Conservation (phyloP, 2,888 invertebrate genomes). For the Tanytarsus gracilentus region DNA sequence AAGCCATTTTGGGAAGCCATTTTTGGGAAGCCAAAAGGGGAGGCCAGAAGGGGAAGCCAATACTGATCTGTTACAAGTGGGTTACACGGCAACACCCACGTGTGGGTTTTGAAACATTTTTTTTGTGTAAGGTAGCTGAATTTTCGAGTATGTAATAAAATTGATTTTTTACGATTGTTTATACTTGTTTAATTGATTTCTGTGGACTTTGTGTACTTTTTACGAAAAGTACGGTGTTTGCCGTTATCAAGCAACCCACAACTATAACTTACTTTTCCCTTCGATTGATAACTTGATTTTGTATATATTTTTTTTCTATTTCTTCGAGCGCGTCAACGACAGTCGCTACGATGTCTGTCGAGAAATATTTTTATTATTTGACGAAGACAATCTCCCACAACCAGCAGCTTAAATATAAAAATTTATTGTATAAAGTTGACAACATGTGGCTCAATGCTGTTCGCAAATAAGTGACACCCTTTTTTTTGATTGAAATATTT, state of each 20-base stretch:
- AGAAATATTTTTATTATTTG: no score
- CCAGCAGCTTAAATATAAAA: constrained; percentile 13
- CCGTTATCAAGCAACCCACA: no score
- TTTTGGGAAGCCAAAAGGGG: no score
- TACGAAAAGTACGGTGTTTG: no score
- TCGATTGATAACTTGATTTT: no score
- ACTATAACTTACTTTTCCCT: no score
- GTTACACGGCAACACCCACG: no score
- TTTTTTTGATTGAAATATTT: constrained; percentile 2
- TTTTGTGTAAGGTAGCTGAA: constrained; percentile 24
- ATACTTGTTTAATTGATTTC: constrained; percentile 23
- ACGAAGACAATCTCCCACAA: constrained; percentile 23
- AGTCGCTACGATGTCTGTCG: no score
- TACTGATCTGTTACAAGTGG: no score
- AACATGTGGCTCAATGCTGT: constrained; percentile 16
- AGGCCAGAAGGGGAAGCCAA: no score
- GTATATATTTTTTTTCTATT: neutral
- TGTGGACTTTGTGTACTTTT: constrained; percentile 25
- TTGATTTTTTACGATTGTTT: constrained; percentile 23
- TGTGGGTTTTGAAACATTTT: no score
- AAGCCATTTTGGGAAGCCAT: no score
- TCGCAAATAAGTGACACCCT: neutral
- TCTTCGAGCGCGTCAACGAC: neutral
- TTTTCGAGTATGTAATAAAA: constrained; percentile 25
- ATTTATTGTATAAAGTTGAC: constrained; percentile 24